phyloP scores from a whole-genome alignment of 2,797 vertebrate species.

The Danionella dracula region DNA sequence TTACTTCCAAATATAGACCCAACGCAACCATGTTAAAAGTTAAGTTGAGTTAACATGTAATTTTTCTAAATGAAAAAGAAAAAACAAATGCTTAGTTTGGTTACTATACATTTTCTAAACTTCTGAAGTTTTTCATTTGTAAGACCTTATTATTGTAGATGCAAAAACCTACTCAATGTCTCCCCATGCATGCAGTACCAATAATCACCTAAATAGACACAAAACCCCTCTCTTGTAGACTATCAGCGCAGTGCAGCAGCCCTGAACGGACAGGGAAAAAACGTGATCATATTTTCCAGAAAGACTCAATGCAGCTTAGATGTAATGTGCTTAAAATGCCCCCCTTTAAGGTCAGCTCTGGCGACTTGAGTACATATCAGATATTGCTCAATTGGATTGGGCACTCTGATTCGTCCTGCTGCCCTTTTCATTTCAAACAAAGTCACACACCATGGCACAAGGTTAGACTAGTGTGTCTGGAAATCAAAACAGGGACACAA shows the following conservation, averaged over 20 bases:
- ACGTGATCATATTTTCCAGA: constrained; percentile 16
- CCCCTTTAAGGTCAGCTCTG: constrained; percentile 19
- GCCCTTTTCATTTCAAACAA: constrained; percentile 17
- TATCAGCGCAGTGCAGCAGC: constrained; percentile 8
- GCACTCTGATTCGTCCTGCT: constrained; percentile 19
- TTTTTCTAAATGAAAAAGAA: too few species aligned
- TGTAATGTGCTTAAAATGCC: constrained; percentile 24
- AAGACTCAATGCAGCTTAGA: constrained; percentile 15
- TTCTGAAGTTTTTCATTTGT: background rate
- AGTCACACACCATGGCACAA: constrained; percentile 16
- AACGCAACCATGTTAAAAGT: too few species aligned
- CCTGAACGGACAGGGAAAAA: background rate
- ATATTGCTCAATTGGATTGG: constrained; percentile 26
- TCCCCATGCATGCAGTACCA: background rate
- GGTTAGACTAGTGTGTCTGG: constrained; percentile 13
- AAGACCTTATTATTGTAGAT: too few species aligned
- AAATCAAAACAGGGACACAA: constrained; percentile 9
- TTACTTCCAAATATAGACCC: too few species aligned
- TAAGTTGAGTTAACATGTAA: too few species aligned
- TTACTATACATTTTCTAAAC: too few species aligned
- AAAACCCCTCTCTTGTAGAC: background rate
- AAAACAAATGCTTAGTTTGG: too few species aligned
- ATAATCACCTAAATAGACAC: constrained; percentile 4
- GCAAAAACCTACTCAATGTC: background rate
- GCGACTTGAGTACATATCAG: constrained; percentile 15